Evolutionary conservation across 2,797 vertebrate species (phyloP).

Genomic region (Pagetopsis macropterus): DNA sequence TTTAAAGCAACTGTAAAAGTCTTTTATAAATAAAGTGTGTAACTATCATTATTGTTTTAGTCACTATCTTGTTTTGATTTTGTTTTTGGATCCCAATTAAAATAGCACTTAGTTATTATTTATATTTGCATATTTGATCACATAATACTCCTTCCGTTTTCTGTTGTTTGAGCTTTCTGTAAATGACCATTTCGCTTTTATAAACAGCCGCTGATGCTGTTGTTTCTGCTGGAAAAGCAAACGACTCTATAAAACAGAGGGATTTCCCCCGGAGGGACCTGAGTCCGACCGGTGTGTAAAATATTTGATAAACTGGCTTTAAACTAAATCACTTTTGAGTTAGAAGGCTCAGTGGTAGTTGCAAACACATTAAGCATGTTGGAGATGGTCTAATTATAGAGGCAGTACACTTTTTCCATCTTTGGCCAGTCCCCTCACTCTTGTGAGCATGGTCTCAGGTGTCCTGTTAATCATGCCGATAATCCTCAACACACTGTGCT

Average conservation of each 20-base stretch:
- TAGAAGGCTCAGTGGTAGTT: neutral
- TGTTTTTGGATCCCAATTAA: neutral
- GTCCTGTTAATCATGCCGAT: slow-evolving; percentile 46
- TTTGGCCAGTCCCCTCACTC: slow-evolving; percentile 22
- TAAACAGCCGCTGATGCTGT: neutral
- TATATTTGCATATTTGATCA: neutral
- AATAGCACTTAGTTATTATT: neutral
- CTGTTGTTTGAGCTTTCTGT: neutral
- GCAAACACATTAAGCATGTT: neutral
- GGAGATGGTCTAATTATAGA: slow-evolving; percentile 15
- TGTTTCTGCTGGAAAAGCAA: neutral
- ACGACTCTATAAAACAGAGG: neutral
- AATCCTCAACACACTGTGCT: slow-evolving; percentile 44
- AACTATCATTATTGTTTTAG: neutral
- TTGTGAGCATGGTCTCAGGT: slow-evolving; percentile 3
- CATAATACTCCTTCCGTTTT: neutral
- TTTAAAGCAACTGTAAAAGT: neutral
- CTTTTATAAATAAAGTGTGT: neutral
- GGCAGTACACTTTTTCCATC: neutral
- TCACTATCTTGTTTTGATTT: neutral
- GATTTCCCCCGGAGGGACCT: neutral
- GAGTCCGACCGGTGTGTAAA: neutral
- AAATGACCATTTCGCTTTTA: neutral
- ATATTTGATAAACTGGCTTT: neutral
- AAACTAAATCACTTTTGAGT: neutral